Evolutionary conservation across 2,888 invertebrate genomes (phyloP).

Genomic region (Seira sanloemensis): DNA sequence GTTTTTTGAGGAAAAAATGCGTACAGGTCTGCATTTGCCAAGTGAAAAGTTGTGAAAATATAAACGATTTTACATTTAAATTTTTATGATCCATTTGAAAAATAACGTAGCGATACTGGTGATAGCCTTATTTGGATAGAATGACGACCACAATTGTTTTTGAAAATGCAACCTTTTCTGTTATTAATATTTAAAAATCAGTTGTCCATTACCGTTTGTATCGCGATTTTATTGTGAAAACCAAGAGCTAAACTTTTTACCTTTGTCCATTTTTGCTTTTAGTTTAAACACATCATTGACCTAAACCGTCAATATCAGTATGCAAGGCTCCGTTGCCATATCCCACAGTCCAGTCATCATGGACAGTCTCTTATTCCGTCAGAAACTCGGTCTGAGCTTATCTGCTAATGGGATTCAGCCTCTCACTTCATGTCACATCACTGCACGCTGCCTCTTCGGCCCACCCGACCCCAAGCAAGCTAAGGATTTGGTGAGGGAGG

Average conservation of each 20-base stretch:
- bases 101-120: too few relatives aligned
- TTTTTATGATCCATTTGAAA: too few relatives aligned
- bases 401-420: constrained; percentile 10
- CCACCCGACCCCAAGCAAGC: constrained; percentile 44
- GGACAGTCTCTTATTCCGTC: constrained; percentile 33
- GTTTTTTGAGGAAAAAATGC: too few relatives aligned
- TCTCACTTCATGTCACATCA: neutral
- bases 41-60: neutral
- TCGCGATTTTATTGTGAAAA: neutral
- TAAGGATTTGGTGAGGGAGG: constrained; percentile 42
- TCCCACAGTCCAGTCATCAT: constrained; percentile 23
- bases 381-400: constrained; percentile 36
- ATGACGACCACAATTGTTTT: too few relatives aligned
- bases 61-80: too few relatives aligned
- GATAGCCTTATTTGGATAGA: too few relatives aligned
- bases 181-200: neutral
- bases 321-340: constrained; percentile 40
- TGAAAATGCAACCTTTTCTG: neutral
- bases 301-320: neutral
- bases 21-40: too few relatives aligned
- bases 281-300: neutral
- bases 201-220: too few relatives aligned
- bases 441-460: constrained; percentile 55
- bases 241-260: neutral
- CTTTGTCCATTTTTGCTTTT: neutral